Evolutionary conservation across 2,888 invertebrate species (phyloP), one percentile per base, ranked within the genome.

Genomic region (Candidula unifasciata): DNA sequence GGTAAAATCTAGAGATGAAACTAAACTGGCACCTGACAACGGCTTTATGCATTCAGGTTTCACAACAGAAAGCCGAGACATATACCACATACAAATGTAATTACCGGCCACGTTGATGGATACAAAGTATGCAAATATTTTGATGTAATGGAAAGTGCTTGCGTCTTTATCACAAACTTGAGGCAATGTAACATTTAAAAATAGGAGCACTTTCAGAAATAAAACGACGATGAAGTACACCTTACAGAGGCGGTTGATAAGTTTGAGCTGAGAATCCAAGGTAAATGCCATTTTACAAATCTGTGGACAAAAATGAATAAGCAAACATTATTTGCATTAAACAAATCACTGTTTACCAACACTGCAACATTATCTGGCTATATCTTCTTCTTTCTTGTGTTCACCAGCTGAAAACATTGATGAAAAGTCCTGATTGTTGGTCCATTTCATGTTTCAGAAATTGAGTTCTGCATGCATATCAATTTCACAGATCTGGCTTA

Each of bases 111-210:
- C 86, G 79, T 88, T 88, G 18, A 87, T 35, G 69, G 88, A 89
- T n/a, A 91, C 68, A 77, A 88, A 91, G 71, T 76, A 86, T 37
- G 87, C 87, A 6, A 89, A 71, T 5, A 86, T 52, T 57, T 87
- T 87, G 33, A 86, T 82, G 66, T 73, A 71, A 6, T 77, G 83
- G 13, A 90, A 77, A 6, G 83, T 78, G 6, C 85, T 30, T 3
- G 85, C 78, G 37, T 87, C 86, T n/a, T 87, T 80, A 18, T 64
- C 57, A 52, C 84, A 88, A n/a, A 88, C 37, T 1, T 83, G 78
- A 6, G 91, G 91, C 5, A 91, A 77, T 2, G 89, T 89, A 0
- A 90, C 73, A 24, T 85, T 80, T 16, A 89, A 81, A n/a, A 88
- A 87, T 0, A 89, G 66, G 35, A 84, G 82, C 21, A 89, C 80